phyloP scores from a whole-genome alignment of 2,797 vertebrate genomes.

The Hypotaenidia okinawae region DNA sequence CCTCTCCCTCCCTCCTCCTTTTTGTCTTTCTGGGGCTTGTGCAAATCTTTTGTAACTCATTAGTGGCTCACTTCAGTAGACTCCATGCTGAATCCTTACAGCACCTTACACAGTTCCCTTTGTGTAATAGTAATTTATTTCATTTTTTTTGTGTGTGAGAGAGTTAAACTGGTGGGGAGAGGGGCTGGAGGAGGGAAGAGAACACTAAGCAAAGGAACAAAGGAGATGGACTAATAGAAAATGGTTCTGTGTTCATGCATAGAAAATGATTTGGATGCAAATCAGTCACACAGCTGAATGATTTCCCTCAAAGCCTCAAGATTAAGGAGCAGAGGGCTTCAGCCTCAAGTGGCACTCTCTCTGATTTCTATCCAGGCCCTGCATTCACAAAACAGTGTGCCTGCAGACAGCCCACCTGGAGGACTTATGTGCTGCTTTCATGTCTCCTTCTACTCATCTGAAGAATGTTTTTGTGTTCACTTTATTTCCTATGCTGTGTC shows the following conservation, averaged over 20 bases:
- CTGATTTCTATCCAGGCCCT: constrained; percentile 12
- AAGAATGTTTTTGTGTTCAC: background rate
- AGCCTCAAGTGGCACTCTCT: constrained; percentile 21
- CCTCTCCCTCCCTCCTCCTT: background rate
- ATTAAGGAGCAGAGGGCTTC: background rate
- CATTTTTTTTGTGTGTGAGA: background rate
- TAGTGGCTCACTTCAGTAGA: background rate
- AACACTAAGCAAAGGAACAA: constrained; percentile 16
- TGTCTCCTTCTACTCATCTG: background rate
- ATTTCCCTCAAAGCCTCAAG: constrained; percentile 16
- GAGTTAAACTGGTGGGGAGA: background rate
- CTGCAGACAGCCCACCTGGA: constrained; percentile 14
- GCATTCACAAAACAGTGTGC: background rate
- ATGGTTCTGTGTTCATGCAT: background rate
- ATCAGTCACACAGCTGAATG: constrained; percentile 42
- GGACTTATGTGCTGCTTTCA: background rate
- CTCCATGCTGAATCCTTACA: background rate
- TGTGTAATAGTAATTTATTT: constrained; percentile 11
- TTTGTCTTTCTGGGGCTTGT: background rate
- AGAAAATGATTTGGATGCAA: constrained; percentile 55
- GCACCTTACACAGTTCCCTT: background rate
- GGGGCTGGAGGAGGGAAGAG: background rate
- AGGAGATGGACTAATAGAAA: constrained; percentile 23
- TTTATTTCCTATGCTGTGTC: background rate
- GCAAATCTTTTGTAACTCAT: constrained; percentile 35